phyloP scores from a whole-genome alignment of 92 coral and sea anemone species.

The Micromussa lordhowensis region DNA sequence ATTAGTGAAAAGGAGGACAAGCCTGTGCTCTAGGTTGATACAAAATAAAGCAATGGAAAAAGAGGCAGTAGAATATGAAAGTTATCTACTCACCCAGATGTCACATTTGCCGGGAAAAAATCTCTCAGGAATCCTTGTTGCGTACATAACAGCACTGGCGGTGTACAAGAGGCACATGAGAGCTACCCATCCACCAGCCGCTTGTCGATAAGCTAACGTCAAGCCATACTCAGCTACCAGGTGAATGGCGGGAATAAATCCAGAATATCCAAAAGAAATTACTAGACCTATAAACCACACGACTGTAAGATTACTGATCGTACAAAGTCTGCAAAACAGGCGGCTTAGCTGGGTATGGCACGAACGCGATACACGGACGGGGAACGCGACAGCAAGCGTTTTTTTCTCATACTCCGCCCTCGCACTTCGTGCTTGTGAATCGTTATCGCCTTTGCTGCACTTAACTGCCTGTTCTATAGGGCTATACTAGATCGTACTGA shows the following conservation, averaged over 20 bases:
- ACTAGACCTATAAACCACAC: conserved; percentile 66
- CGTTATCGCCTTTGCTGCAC: too few relatives aligned
- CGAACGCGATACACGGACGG: too few relatives aligned
- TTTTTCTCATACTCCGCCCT: too few relatives aligned
- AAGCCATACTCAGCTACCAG: conserved; percentile 78
- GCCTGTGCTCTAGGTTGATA: neutral
- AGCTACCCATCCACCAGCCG: conserved; percentile 88
- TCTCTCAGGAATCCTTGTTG: conserved; percentile 91
- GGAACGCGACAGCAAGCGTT: too few relatives aligned
- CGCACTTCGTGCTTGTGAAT: too few relatives aligned
- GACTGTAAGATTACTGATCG: neutral
- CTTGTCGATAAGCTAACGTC: conserved; percentile 81
- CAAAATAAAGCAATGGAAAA: neutral
- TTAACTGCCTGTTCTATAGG: too few relatives aligned
- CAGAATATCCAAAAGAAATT: conserved; percentile 90
- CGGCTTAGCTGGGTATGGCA: too few relatives aligned
- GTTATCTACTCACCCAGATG: conserved; percentile 78
- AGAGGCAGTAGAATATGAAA: neutral
- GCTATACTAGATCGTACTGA: too few relatives aligned
- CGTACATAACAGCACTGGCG: conserved; percentile 90
- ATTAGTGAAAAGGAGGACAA: neutral
- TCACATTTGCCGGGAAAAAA: conserved; percentile 93
- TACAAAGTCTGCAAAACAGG: too few relatives aligned
- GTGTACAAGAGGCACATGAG: conserved; percentile 89
- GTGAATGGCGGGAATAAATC: conserved; percentile 92